phyloP scores from a whole-genome alignment of 2,888 invertebrate genomes.

The Limnephilus marmoratus region DNA sequence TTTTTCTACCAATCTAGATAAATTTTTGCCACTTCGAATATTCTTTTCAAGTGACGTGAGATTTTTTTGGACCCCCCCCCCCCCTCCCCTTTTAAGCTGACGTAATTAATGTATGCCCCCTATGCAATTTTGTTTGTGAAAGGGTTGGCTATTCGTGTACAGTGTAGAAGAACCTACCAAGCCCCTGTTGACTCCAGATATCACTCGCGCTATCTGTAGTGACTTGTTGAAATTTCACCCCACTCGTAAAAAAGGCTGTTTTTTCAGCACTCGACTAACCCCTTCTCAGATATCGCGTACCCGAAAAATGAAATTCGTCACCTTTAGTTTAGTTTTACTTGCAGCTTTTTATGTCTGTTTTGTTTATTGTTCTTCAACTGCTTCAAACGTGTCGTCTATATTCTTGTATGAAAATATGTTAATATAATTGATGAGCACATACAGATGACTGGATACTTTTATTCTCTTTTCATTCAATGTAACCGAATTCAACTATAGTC shows the following conservation, averaged over 20 bases:
- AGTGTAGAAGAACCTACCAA: not conserved
- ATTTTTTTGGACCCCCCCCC: too few relatives aligned
- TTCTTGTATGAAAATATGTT: too few relatives aligned
- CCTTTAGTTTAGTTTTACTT: not conserved
- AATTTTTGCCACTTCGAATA: too few relatives aligned
- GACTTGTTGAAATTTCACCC: conserved; percentile 40
- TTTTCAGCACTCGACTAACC: conserved; percentile 28
- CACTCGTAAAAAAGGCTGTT: conserved; percentile 19
- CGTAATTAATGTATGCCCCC: too few relatives aligned
- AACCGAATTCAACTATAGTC: too few relatives aligned
- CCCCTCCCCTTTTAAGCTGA: too few relatives aligned
- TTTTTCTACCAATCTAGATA: too few relatives aligned
- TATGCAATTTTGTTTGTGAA: not conserved
- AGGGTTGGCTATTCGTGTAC: not conserved
- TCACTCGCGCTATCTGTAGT: conserved; percentile 26
- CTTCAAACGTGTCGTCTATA: not conserved
- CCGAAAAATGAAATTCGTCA: not conserved
- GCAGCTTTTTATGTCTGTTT: not conserved
- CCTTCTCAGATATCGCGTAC: not conserved
- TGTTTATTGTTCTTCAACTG: not conserved
- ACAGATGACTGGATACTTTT: too few relatives aligned
- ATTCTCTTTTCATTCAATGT: too few relatives aligned
- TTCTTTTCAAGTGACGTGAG: too few relatives aligned
- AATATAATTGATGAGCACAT: too few relatives aligned
- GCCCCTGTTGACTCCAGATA: conserved; percentile 33